These are phyloP conservation scores for Hippocampus comes DNA, from an alignment of 2,113 vertebrate species.

Conservation along the genomic window DNA sequence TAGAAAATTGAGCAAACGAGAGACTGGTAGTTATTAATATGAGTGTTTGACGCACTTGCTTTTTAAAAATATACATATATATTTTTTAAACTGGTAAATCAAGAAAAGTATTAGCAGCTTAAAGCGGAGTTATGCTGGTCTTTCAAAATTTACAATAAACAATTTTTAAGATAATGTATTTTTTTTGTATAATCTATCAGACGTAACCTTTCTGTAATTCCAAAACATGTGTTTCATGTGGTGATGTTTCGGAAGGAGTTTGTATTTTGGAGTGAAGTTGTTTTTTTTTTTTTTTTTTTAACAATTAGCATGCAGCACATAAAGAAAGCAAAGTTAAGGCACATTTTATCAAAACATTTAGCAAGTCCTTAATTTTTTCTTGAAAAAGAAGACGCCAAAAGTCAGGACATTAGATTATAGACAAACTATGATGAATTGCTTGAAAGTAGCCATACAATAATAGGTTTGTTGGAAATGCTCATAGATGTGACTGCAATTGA, in stretches of 20 bases:
- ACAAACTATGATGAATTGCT: background rate
- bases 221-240: background rate
- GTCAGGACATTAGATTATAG: constrained; percentile 11
- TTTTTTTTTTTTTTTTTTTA: background rate
- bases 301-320: background rate
- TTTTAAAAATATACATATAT: constrained; percentile 34
- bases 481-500: too few relatives aligned
- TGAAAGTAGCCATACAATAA: background rate
- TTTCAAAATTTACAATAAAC: constrained; percentile 41
- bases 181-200: constrained; percentile 24
- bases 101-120: constrained; percentile 43
- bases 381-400: constrained; percentile 13
- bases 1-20: constrained; percentile 46
- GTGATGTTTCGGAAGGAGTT: too few relatives aligned
- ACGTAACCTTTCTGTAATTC: background rate
- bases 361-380: constrained; percentile 67
- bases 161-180: constrained; percentile 44
- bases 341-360: constrained; percentile 78
- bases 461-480: background rate
- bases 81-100: constrained; percentile 27
- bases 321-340: constrained; percentile 76
- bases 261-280: background rate
- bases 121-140: constrained; percentile 48
- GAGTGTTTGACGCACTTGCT: constrained; percentile 17
- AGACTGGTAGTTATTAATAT: constrained; percentile 17